Conservation (phyloP, 2,888 invertebrate species). For the Sipunculus nudus region DNA sequence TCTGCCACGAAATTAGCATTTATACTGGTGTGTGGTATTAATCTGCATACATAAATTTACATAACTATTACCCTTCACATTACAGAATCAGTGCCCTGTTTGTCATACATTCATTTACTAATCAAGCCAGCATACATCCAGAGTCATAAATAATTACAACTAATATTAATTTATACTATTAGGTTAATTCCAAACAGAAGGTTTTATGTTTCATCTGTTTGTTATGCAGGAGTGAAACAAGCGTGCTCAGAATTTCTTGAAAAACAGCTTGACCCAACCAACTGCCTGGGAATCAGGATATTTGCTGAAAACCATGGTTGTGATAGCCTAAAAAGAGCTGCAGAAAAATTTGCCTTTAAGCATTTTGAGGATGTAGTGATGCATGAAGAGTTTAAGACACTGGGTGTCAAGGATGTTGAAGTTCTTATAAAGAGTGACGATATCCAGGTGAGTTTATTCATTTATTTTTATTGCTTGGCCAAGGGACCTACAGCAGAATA, state of each 20-base stretch:
- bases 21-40: no score
- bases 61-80: no score
- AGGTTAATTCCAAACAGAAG: no score
- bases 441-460: constrained; percentile 54
- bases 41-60: no score
- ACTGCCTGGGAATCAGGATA: constrained; percentile 64
- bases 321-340: constrained; percentile 50
- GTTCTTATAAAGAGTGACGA: constrained; percentile 59
- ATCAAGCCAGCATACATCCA: no score
- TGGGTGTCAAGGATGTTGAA: constrained; percentile 56
- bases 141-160: no score
- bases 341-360: constrained; percentile 54
- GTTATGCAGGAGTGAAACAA: constrained; percentile 58
- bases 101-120: no score
- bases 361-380: constrained; percentile 58
- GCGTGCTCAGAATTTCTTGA: constrained; percentile 64
- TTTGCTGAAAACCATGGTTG: constrained; percentile 65
- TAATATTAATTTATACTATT: no score
- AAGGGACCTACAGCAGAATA: background rate
- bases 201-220: no score
- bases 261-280: constrained; percentile 62
- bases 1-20: no score
- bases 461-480: background rate
- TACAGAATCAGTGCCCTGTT: no score
- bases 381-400: constrained; percentile 59